A percentile compares a stretch with the other conserved stretches of the same genome.
These are phyloP conservation scores for Centruroides vittatus DNA, from an alignment of 1,140 invertebrate genomes.

Conservation along the genomic window DNA sequence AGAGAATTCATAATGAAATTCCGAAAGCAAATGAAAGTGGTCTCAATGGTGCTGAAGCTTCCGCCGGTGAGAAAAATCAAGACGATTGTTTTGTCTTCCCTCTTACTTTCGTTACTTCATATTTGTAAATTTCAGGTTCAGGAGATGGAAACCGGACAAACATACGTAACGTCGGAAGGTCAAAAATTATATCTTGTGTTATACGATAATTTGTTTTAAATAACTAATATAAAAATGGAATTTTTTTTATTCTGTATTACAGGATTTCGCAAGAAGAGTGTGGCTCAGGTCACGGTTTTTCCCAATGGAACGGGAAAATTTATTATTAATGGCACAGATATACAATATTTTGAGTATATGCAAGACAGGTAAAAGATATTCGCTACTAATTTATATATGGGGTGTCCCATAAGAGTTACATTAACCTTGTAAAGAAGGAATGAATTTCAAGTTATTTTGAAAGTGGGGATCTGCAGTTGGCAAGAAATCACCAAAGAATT, in stretches of 20 bases:
- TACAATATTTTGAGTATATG: constrained; percentile 54
- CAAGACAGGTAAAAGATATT: constrained; percentile 31
- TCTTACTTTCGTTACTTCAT: too few relatives aligned
- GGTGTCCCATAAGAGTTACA: too few relatives aligned
- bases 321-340: constrained; percentile 52
- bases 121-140: too few relatives aligned
- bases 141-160: constrained; percentile 38
- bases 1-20: constrained; percentile 58
- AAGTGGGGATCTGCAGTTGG: too few relatives aligned
- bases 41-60: constrained; percentile 33
- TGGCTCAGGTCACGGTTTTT: constrained; percentile 47
- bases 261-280: constrained; percentile 47
- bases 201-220: too few relatives aligned
- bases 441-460: too few relatives aligned
- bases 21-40: constrained; percentile 38
- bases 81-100: too few relatives aligned
- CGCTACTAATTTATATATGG: too few relatives aligned
- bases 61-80: constrained; percentile 44
- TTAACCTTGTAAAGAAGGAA: too few relatives aligned
- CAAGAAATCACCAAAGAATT: too few relatives aligned
- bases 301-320: constrained; percentile 68
- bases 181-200: too few relatives aligned
- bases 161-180: constrained; percentile 42
- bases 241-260: constrained; percentile 20
- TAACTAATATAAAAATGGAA: too few relatives aligned